These are phyloP conservation scores for Scomberomorus guttatus DNA, from an alignment of 2,797 vertebrate genomes.

Conservation along the genomic window DNA sequence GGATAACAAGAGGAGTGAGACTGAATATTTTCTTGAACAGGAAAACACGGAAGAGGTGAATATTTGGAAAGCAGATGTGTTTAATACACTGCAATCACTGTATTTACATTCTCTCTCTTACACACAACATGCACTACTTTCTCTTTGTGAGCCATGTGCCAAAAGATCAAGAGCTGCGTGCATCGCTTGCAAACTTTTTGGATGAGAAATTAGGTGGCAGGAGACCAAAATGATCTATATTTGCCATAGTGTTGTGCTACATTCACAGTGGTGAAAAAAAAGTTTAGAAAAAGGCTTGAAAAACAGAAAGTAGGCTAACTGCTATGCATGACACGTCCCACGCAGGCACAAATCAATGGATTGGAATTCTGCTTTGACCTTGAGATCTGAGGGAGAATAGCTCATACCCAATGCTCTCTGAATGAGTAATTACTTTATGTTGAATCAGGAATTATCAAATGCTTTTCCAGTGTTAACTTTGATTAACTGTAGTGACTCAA, in stretches of 20 bases:
- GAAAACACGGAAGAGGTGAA: slow-evolving; percentile 11
- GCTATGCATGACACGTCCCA: slow-evolving; percentile 49
- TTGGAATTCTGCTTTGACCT: slow-evolving; percentile 68
- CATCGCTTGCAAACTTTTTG: background rate
- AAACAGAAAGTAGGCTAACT: slow-evolving; percentile 30
- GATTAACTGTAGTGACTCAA: slow-evolving; percentile 71
- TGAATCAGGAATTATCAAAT: slow-evolving; percentile 67
- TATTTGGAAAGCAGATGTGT: background rate
- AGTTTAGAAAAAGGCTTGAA: slow-evolving; percentile 7
- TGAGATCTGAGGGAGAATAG: slow-evolving; percentile 61
- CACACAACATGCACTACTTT: background rate
- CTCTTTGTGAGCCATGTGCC: background rate
- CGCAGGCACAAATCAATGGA: slow-evolving; percentile 56
- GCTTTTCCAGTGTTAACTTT: slow-evolving; percentile 62
- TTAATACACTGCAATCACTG: slow-evolving; percentile 11
- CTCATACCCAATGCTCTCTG: slow-evolving; percentile 46
- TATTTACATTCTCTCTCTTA: background rate
- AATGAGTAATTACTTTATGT: slow-evolving; percentile 72
- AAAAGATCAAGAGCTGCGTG: background rate
- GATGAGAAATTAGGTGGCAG: background rate
- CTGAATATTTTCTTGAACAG: slow-evolving; percentile 9
- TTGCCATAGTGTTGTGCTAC: background rate
- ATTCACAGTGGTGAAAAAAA: background rate
- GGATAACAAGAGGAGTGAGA: slow-evolving; percentile 1
- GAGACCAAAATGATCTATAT: slow-evolving; percentile 2